A percentile compares a stretch with the other conserved stretches of the same genome.
Conservation (phyloP, 2,113 vertebrate genomes). For the Calyptommatus sinebrachiatus region DNA sequence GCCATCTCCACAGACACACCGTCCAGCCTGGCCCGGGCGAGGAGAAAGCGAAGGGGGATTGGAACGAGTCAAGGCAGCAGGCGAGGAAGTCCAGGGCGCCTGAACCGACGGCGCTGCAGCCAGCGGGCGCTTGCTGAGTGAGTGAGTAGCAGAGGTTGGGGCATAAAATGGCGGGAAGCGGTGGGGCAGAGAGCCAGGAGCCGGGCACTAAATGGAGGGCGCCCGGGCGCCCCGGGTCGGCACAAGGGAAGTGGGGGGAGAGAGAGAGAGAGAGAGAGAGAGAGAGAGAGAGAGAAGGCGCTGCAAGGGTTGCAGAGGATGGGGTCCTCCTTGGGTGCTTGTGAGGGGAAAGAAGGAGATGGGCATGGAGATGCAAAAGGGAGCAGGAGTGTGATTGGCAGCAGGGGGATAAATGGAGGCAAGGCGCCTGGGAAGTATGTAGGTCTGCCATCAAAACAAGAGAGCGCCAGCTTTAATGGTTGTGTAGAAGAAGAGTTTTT, state of each 20-base stretch:
- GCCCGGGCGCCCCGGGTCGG: neutral
- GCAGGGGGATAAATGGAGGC: neutral
- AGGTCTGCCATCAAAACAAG: too few species aligned
- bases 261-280: neutral
- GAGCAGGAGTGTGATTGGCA: neutral
- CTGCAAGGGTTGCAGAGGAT: too few species aligned
- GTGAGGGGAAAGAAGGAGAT: too few species aligned
- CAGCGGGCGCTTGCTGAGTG: neutral
- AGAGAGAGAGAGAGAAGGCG: neutral
- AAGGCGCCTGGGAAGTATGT: neutral
- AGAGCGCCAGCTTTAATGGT: too few species aligned
- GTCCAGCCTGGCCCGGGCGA: neutral
- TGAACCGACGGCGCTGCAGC: neutral
- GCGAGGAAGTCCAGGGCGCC: neutral
- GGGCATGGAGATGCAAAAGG: too few species aligned
- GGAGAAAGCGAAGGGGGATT: too few species aligned
- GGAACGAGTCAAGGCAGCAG: too few species aligned
- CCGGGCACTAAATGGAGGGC: neutral
- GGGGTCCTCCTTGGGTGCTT: too few species aligned
- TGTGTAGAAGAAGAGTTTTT: too few species aligned
- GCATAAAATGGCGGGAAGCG: slow-evolving; percentile 30
- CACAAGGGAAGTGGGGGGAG: neutral
- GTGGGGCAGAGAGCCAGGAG: neutral
- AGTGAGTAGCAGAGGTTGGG: slow-evolving; percentile 6
- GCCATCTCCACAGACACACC: slow-evolving; percentile 26